Evolutionary conservation across 2,113 vertebrate species (phyloP), one percentile per base, ranked within the genome.

Genomic region (Chloroceryle aenea): DNA sequence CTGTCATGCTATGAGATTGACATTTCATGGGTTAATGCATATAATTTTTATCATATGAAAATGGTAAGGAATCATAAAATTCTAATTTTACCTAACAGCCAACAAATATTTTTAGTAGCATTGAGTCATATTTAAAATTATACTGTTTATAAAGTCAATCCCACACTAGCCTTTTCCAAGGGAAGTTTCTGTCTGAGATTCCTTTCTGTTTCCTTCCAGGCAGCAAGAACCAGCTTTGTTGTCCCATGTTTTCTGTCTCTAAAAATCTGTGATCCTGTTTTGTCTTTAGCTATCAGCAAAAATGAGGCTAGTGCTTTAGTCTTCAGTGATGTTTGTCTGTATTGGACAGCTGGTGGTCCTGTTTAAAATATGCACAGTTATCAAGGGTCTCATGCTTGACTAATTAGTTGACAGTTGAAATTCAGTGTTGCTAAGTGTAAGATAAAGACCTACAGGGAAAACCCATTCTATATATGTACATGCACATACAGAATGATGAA

Each of bases 251-350:
- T 38, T 84, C 23, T 5, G 14, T 23, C 36, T 72, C 12, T 48
- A 64, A 78, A 85, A 72, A 59, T 30, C 20, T 56, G 12, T 9
- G 8, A 38, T 23, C 18, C 7, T 27, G 18, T 38, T 96, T 94
- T 47, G 30, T 16, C 88, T 95, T 32, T 64, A 87, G 71, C 82
- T 85, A 48, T n/a, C 69, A 53, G 63, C 71, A 50, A 96, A 97
- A 92, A 93, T 72, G 30, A 96, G 38, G 23, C 92, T 87, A 83
- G 69, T 72, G n/a, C 42, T 92, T 79, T 72, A 43, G 36, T n/a
- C n/a, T 38, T 43, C 62, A 22, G 25, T 87, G 53, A 68, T 69
- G 62, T 85, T 87, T 95, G 36, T 72, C 87, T 94, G 0, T 62
- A 58, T 16, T 36, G 36, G 29, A n/a, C 40, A 73, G 67, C 26